These are phyloP conservation scores for Amiota communis DNA, from an alignment of 2,888 invertebrate species.

Conservation along the genomic window DNA sequence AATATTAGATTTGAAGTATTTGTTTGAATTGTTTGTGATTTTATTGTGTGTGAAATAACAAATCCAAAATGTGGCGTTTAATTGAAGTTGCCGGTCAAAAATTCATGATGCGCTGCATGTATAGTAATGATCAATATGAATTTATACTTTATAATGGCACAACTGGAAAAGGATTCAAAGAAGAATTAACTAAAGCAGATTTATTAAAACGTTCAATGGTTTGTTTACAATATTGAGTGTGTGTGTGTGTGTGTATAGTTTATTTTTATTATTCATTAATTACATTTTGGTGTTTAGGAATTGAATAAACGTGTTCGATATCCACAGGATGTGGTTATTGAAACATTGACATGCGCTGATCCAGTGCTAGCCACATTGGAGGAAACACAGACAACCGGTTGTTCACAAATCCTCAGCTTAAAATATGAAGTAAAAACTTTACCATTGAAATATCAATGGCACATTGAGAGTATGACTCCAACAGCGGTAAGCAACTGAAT, in stretches of 20 bases:
- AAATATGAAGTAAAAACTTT: conserved; percentile 60
- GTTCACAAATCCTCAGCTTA: conserved; percentile 43
- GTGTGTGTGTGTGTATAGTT: not conserved
- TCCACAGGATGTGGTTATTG: conserved; percentile 49
- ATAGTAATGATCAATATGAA: not conserved
- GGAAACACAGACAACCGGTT: not conserved
- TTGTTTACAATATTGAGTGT: not conserved
- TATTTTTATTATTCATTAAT: not conserved
- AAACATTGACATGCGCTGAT: conserved; percentile 42
- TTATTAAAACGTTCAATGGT: conserved; percentile 50
- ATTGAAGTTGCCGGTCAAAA: conserved; percentile 7
- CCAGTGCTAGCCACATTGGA: conserved; percentile 40
- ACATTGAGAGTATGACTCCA: conserved; percentile 33
- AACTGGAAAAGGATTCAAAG: conserved; percentile 42
- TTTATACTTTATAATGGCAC: conserved; percentile 18
- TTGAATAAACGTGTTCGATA: conserved; percentile 67
- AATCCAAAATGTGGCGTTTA: conserved; percentile 3
- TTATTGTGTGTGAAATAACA: too few species aligned
- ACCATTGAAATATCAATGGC: conserved; percentile 64
- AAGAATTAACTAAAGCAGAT: conserved; percentile 33
- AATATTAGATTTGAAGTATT: too few species aligned
- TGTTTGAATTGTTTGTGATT: too few species aligned
- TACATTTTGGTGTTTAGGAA: conserved; percentile 46
- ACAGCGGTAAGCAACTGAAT: conserved; percentile 31
- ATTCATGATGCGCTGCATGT: not conserved